Conservation (phyloP, 2,113 vertebrate genomes). For the Catharus bicknelli region DNA sequence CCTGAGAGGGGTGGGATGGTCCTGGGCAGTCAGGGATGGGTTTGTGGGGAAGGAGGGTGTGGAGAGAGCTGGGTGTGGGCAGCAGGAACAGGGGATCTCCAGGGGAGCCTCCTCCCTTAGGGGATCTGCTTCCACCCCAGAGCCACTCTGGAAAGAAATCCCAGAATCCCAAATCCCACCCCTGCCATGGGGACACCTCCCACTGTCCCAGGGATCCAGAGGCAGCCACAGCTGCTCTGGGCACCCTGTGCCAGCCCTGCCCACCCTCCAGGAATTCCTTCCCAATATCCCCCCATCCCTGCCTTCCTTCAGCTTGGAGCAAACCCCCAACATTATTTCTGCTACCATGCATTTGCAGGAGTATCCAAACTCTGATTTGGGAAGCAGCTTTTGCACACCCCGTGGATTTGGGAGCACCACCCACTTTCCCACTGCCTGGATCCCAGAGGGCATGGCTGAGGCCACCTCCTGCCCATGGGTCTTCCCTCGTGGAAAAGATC, state of each 20-base stretch:
- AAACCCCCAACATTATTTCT: neutral
- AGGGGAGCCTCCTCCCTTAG: neutral
- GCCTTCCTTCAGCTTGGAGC: neutral
- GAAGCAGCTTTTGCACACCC: neutral
- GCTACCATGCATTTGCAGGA: neutral
- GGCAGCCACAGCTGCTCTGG: neutral
- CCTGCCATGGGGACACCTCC: neutral
- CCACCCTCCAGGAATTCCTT: neutral
- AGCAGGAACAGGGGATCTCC: neutral
- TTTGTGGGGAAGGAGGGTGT: fast-evolving
- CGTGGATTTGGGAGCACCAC: fast-evolving
- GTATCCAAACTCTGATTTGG: neutral
- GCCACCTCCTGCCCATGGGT: fast-evolving
- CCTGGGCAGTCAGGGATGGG: neutral
- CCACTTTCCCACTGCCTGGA: fast-evolving
- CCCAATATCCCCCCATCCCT: neutral
- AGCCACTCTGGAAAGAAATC: fast-evolving
- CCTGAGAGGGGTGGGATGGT: no score
- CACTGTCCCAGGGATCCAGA: neutral
- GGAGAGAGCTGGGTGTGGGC: fast-evolving
- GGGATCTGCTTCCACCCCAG: neutral
- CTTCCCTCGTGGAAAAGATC: fast-evolving
- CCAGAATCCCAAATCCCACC: neutral
- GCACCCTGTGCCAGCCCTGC: fast-evolving
- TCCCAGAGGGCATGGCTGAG: neutral